phyloP scores from a whole-genome alignment of 2,113 vertebrate genomes.

The Neofelis nebulosa region DNA sequence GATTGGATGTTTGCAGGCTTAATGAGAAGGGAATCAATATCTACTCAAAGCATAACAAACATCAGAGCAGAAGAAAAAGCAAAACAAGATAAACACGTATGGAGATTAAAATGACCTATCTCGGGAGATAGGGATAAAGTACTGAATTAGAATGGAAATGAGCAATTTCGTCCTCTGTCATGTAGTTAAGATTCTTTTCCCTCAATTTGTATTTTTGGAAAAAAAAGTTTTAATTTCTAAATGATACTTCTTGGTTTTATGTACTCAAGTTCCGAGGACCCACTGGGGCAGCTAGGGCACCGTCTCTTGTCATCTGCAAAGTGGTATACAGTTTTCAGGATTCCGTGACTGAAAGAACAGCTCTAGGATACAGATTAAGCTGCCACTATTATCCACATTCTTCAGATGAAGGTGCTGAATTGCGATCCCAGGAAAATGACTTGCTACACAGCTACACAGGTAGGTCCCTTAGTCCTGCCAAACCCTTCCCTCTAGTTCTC shows the following conservation, averaged over 20 bases:
- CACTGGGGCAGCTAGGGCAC: neutral
- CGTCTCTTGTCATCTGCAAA: neutral
- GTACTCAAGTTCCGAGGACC: neutral
- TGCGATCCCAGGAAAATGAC: neutral
- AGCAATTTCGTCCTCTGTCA: neutral
- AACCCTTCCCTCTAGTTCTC: neutral
- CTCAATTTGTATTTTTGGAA: conserved; percentile 9
- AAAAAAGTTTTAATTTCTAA: neutral
- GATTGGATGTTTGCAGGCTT: conserved; percentile 70
- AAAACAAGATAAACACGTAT: conserved; percentile 56
- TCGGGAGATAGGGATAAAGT: neutral
- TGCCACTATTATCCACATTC: neutral
- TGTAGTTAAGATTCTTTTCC: neutral
- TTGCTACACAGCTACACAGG: neutral
- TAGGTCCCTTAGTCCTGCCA: neutral
- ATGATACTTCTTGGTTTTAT: neutral
- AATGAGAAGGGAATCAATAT: conserved; percentile 47
- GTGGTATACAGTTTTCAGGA: neutral
- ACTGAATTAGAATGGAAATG: neutral
- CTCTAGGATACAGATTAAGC: neutral
- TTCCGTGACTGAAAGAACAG: neutral
- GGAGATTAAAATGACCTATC: conserved; percentile 60
- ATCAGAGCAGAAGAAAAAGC: conserved; percentile 50
- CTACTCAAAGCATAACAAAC: conserved; percentile 64
- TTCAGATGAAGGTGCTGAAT: neutral